Percentiles rank a stretch among this genome's conserved stretches.
These are phyloP conservation scores for Apamea crenata DNA, from an alignment of 2,888 invertebrate genomes.

Conservation along the genomic window DNA sequence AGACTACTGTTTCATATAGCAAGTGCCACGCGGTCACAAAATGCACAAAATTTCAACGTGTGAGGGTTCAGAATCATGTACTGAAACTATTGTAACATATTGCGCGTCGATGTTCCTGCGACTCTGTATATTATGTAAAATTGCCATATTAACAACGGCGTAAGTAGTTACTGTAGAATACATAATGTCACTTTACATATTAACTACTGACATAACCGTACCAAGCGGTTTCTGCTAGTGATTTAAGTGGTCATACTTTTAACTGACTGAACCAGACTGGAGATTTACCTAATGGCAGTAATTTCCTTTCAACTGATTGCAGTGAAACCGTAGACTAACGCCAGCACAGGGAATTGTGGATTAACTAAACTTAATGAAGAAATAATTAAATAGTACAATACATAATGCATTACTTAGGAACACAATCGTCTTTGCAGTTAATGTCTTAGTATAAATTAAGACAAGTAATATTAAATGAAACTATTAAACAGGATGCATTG, in stretches of 20 bases:
- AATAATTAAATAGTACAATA: not conserved
- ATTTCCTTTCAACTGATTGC: slow-evolving; percentile 31
- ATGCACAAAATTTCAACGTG: no score
- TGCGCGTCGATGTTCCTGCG: no score
- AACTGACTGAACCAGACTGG: slow-evolving; percentile 11
- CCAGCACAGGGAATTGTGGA: not conserved
- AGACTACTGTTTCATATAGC: no score
- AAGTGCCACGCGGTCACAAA: no score
- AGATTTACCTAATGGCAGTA: slow-evolving; percentile 25
- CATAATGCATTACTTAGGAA: not conserved
- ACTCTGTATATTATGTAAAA: no score
- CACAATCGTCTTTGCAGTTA: not conserved
- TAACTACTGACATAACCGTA: not conserved
- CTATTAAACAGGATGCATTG: not conserved
- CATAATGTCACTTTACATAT: not conserved
- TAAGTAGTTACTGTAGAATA: not conserved
- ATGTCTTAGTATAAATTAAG: not conserved
- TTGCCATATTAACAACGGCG: not conserved
- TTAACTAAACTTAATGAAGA: not conserved
- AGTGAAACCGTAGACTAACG: not conserved
- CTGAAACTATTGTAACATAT: no score
- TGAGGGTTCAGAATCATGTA: no score
- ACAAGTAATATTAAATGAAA: not conserved
- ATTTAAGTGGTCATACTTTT: slow-evolving; percentile 30
- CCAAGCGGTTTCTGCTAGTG: not conserved